Evolutionary conservation across 2,888 invertebrate species (phyloP), one percentile per base, ranked within the genome.

Genomic region (Epistrophe eligans): DNA sequence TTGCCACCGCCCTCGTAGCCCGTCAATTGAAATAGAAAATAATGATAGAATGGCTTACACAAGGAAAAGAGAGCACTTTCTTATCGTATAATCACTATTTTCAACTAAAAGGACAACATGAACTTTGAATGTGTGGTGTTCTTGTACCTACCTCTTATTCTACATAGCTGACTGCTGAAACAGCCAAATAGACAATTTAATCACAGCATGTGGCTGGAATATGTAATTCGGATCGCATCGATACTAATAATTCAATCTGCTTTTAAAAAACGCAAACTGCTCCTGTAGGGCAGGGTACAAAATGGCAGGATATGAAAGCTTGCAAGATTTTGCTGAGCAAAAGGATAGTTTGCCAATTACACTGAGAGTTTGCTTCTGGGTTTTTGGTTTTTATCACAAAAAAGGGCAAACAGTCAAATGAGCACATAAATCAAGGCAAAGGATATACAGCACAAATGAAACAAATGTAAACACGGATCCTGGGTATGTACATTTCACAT

Each of bases 181-280:
- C 74, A 77, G 87, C 74, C 57, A 82, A 82, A 90, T 89, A 90
- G 90, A 90, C 91, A 91, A 90, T 91, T 91, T 91, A 91, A 91
- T 90, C 91, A 90, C 91, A 91, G 91, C 91, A 91, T 91, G 91
- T 90, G 91, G 91, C 90, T 90, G 90, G 91, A 91, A 91, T 91
- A 91, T 91, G 91, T 90, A 91, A 91, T 91, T 91, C 90, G 85
- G 66, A 87, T 87, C 66, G 88, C 90, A 91, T 91, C 90, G 91
- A 90, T 88, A 88, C 89, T 88, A 89, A 91, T 90, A 91, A 91
- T 88, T 91, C 89, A 90, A 88, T 88, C 79, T 80, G 62, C 17
- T 70, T 60, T 77, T 19, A 58, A 71, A 84, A 87, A 82, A 72
- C 9, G 32, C 19, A n/a, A 76, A 84, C 72, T 32, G 55, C 48